Evolutionary conservation across 2,113 vertebrate genomes (phyloP), one percentile per base, ranked within the genome.

Genomic region (Capreolus pygargus): DNA sequence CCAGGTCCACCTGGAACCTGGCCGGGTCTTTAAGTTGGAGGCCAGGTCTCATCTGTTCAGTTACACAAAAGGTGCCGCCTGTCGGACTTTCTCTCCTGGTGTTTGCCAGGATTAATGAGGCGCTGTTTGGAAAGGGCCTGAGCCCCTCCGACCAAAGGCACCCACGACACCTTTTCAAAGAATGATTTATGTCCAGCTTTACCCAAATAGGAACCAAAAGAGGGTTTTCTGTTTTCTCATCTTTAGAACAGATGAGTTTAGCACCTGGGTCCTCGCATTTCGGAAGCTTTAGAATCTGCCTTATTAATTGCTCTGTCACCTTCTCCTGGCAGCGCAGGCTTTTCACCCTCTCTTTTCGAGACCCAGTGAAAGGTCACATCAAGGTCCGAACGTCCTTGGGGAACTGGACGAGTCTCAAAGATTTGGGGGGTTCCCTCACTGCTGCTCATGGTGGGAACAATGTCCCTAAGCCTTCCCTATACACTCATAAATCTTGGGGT

Each of bases 131-230:
- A 91, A 94, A 96, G 83, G 33, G 55, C 21, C 74, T 27, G 86
- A 95, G 89, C 45, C 33, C 67, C 89, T 60, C 12, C 12, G 7
- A 81, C 21, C 70, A 87, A 57, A 95, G 36, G 74, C 50, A 79
- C 52, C 86, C 78, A 60, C 0, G 17, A 91, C 84, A 86, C 36
- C 47, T 95, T 98, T 97, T 93, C 96, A 98, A 92, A 95, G 89
- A 57, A 96, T 94, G 97, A 97, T 96, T 97, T 96, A 96, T 97
- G 95, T 86, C 67, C 67, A 9, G 47, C 30, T 93, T 96, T 97
- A 54, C 87, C 67, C 90, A 96, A 97, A 79, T 85, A 91, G 95
- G 84, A 96, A 58, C 95, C 45, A 61, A 92, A 88, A 94, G 88
- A 91, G 21, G 7, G 4, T 16, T 36, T 92, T 94, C 81, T 86